These are phyloP conservation scores for Phoeniculus purpureus DNA, from an alignment of 2,797 vertebrate species.

Conservation along the genomic window DNA sequence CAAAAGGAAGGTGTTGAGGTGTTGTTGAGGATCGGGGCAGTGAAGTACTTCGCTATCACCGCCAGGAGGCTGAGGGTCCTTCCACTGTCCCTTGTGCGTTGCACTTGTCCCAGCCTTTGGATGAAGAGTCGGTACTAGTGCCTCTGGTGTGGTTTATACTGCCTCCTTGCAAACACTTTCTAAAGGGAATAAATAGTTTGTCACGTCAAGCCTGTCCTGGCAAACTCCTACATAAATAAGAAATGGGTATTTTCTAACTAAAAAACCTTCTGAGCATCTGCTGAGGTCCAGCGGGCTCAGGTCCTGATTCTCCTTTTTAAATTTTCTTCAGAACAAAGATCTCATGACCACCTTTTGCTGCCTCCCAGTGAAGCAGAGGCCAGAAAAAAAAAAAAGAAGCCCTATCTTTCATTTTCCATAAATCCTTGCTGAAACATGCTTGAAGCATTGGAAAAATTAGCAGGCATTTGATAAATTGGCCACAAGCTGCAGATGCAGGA, in stretches of 20 bases:
- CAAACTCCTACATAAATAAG: neutral
- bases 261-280: neutral
- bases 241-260: neutral
- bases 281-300: neutral
- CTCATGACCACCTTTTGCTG: neutral
- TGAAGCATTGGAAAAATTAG: constrained; percentile 7
- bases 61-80: constrained; percentile 21
- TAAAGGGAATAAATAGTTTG: neutral
- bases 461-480: constrained; percentile 24
- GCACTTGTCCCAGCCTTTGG: neutral
- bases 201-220: neutral
- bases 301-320: neutral
- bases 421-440: neutral
- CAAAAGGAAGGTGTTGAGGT: neutral
- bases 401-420: neutral
- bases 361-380: neutral
- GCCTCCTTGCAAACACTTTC: neutral
- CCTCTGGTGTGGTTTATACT: neutral
- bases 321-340: neutral
- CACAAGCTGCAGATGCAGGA: neutral
- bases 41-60: neutral
- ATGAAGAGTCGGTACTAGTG: neutral
- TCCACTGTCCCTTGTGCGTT: neutral
- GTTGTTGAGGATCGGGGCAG: neutral
- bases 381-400: neutral